phyloP scores from a whole-genome alignment of 2,888 invertebrate species.

The Laothoe populi region DNA sequence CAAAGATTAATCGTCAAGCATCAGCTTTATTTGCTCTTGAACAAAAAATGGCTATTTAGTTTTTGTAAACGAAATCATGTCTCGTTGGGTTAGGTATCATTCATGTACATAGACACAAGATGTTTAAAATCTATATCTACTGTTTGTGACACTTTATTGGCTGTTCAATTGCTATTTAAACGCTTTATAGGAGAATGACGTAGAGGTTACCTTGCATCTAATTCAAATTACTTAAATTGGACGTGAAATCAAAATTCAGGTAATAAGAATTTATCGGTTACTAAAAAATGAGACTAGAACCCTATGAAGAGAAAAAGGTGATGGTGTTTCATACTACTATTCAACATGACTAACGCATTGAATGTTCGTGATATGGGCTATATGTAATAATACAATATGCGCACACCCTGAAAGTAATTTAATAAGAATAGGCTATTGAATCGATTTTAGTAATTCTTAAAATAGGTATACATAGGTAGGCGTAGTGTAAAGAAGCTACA shows the following conservation, averaged over 20 bases:
- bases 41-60: conserved; percentile 21
- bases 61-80: conserved; percentile 9
- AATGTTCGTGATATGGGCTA: not conserved
- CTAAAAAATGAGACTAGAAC: not conserved
- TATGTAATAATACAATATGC: no score
- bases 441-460: no score
- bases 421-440: no score
- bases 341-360: not conserved
- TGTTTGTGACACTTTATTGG: conserved; percentile 10
- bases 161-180: conserved; percentile 11
- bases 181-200: conserved; percentile 11
- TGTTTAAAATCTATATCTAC: not conserved
- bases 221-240: not conserved
- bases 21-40: conserved; percentile 18
- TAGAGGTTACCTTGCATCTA: conserved; percentile 5
- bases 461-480: no score
- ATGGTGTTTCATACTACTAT: not conserved
- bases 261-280: not conserved
- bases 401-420: no score
- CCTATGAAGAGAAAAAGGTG: not conserved
- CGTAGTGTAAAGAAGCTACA: no score
- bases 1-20: conserved; percentile 17
- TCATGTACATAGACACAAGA: not conserved
- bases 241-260: conserved; percentile 18
- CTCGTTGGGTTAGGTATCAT: conserved; percentile 17